Conservation (phyloP, 2,888 invertebrate species). For the Sturmia bella region DNA sequence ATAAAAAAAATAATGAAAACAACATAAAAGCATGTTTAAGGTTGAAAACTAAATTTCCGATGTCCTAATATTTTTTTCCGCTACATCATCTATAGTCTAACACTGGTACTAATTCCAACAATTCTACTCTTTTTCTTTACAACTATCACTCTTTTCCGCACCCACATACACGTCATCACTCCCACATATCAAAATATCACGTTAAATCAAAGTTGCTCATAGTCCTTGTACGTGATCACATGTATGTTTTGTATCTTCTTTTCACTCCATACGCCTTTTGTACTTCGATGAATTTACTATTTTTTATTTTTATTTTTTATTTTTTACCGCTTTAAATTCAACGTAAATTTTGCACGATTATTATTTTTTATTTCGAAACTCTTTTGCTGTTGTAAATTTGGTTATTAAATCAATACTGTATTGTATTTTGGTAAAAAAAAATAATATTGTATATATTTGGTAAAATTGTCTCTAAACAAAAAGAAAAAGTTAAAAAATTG, state of each 20-base stretch:
- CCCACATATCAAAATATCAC: constrained; percentile 12
- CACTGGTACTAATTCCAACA: constrained; percentile 7
- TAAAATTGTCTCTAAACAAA: constrained; percentile 38
- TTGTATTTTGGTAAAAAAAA: constrained; percentile 34
- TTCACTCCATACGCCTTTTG: background rate
- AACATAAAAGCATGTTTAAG: constrained; percentile 27
- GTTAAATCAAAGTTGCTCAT: background rate
- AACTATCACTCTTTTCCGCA: background rate
- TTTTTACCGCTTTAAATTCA: constrained; percentile 12
- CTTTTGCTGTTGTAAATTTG: constrained; percentile 33
- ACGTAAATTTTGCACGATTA: constrained; percentile 32
- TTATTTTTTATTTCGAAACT: constrained; percentile 6
- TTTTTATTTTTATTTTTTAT: constrained; percentile 22
- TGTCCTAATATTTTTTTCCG: background rate
- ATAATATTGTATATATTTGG: constrained; percentile 22
- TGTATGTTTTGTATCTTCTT: background rate
- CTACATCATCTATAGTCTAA: constrained; percentile 19
- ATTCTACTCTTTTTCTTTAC: background rate
- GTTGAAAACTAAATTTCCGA: background rate
- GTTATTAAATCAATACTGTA: constrained; percentile 19
- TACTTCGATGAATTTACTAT: background rate
- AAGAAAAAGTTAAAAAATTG: constrained; percentile 72
- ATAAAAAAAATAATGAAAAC: background rate
- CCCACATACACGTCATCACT: background rate
- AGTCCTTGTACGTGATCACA: constrained; percentile 4